These are phyloP conservation scores for Lasioglossum lativentre DNA, from an alignment of 2,888 invertebrate species.

Conservation along the genomic window DNA sequence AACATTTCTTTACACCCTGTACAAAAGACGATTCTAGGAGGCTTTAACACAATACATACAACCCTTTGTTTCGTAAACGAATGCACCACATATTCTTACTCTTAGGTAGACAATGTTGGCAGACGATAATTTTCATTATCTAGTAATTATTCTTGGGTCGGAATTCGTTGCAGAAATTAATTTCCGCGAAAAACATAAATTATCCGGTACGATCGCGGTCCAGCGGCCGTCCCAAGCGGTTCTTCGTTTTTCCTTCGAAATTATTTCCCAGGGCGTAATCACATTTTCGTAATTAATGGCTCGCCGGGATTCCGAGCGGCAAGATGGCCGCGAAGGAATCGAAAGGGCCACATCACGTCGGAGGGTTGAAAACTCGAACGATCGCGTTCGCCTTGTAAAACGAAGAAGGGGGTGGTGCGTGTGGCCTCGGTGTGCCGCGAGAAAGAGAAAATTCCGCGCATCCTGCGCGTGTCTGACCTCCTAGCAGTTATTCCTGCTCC, in stretches of 20 bases:
- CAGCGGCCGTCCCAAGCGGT: too few species aligned
- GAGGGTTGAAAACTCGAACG: slow-evolving; percentile 56
- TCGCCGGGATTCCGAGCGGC: neutral
- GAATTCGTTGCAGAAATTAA: neutral
- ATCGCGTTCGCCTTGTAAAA: slow-evolving; percentile 54
- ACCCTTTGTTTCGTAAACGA: neutral
- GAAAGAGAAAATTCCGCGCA: slow-evolving; percentile 66
- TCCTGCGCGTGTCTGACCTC: slow-evolving; percentile 78
- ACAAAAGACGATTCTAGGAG: neutral
- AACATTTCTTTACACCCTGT: too few species aligned
- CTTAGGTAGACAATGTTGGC: neutral
- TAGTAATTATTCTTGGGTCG: neutral
- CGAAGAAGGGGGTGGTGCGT: slow-evolving; percentile 58
- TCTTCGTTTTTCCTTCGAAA: neutral
- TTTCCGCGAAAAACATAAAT: neutral
- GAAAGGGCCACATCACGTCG: neutral
- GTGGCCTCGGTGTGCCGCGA: slow-evolving; percentile 64
- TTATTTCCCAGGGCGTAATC: neutral
- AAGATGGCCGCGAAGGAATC: slow-evolving; percentile 12
- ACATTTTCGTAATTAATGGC: slow-evolving; percentile 23
- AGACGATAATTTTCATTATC: neutral
- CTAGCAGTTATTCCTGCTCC: slow-evolving; percentile 53
- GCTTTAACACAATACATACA: neutral
- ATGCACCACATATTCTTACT: neutral
- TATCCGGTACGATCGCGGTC: neutral